Evolutionary conservation across 2,113 vertebrate species (phyloP), one percentile per base, ranked within the genome.

Genomic region (Hydrochoerus hydrochaeris): DNA sequence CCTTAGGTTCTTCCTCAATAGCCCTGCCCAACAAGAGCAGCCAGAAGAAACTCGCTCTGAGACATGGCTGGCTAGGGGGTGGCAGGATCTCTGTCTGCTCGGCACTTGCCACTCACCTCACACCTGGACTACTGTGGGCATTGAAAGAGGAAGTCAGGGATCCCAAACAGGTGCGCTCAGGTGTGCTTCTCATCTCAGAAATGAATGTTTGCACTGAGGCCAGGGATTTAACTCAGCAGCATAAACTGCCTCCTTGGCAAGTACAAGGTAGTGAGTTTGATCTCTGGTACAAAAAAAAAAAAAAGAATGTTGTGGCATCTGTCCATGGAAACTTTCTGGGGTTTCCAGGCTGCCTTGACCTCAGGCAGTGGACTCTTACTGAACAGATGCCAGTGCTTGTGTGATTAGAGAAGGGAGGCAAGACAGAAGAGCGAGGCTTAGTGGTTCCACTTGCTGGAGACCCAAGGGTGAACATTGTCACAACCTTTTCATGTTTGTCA

Each of bases 281-380:
- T 52, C 49, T 10, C 49, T 52, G 2, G 49, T 52, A 11, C 49
- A 52, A 52, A 52, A 52, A 52, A 52, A 52, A 52, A 52, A 52
- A 52, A 52, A 52, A 52, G 49, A 52, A 9, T 22, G 13, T 35
- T 63, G n/a, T 67, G 57, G 46, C 80, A 67, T 78, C 78, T 82
- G 22, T 49, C 73, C 60, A 54, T 44, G 30, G 84, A 86, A 73
- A 78, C 17, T 7, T 28, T 9, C 22, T 44, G 83, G 52, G 41
- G n/a, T 88, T 85, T 90, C 81, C 77, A 84, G 30, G 49, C 52
- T 83, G 30, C 63, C 93, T 69, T 87, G 54, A 87, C 92, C 57
- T 75, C 19, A 49, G 46, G 32, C 60, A 84, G 20, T 44, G 28
- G 30, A n/a, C 67, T 90, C 60, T 89, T 49, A 5, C 24, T 14